Conservation (phyloP, 2,888 invertebrate genomes). For the Muschampia plurimacula region DNA sequence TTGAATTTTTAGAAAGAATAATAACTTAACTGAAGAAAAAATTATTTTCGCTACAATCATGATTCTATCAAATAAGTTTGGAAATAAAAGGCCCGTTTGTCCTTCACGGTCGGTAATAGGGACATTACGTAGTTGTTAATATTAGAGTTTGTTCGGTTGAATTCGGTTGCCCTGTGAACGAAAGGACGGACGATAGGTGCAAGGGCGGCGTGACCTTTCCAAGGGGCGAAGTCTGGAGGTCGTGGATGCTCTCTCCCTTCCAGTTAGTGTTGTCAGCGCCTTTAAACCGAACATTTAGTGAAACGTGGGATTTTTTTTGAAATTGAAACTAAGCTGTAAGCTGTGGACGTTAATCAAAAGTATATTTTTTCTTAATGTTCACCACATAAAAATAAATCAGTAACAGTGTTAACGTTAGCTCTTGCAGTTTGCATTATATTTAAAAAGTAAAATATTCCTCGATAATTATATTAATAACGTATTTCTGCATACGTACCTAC, state of each 20-base stretch:
- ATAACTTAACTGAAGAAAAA: not conserved
- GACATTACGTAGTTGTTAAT: constrained; percentile 29
- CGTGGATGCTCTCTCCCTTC: constrained; percentile 72
- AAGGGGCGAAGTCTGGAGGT: constrained; percentile 80
- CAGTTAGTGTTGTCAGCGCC: constrained; percentile 20
- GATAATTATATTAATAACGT: too few species aligned
- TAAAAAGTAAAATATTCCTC: too few species aligned
- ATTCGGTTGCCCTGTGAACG: constrained; percentile 46
- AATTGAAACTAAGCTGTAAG: too few species aligned
- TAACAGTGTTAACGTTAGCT: too few species aligned
- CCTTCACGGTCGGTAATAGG: constrained; percentile 23
- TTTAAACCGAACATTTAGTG: not conserved
- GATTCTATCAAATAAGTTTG: not conserved
- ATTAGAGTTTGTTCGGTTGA: constrained; percentile 31
- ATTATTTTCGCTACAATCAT: not conserved
- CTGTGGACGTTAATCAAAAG: too few species aligned
- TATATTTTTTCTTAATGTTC: too few species aligned
- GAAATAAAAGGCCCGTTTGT: constrained; percentile 4
- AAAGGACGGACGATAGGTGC: constrained; percentile 71
- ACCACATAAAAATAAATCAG: too few species aligned
- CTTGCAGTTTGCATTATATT: too few species aligned
- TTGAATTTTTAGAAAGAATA: constrained; percentile 6
- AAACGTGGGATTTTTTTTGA: too few species aligned
- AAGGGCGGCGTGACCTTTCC: constrained; percentile 78
- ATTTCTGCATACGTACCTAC: too few species aligned